phyloP scores from a whole-genome alignment of 2,888 invertebrate genomes.

The Bellardia bayeri region DNA sequence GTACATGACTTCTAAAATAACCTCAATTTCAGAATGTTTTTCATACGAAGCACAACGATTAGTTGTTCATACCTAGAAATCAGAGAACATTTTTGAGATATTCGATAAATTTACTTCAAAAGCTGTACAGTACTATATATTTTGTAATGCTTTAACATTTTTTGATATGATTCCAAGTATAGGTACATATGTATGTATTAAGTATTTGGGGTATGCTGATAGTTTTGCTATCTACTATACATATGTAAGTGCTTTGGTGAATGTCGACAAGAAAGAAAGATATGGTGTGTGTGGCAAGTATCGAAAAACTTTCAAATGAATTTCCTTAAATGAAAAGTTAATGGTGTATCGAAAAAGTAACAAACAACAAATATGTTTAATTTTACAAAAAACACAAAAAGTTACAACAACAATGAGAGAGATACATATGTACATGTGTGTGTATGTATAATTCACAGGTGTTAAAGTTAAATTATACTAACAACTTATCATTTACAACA shows the following conservation, averaged over 20 bases:
- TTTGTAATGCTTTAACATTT: too few relatives aligned
- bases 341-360: slow-evolving; percentile 5
- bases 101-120: too few relatives aligned
- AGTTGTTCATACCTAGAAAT: too few relatives aligned
- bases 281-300: slow-evolving; percentile 4
- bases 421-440: background rate
- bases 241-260: background rate
- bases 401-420: background rate
- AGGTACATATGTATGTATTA: background rate
- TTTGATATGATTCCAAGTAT: background rate
- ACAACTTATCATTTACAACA: too few relatives aligned
- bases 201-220: background rate
- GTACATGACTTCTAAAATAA: too few relatives aligned
- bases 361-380: background rate
- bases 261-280: background rate
- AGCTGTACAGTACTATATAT: too few relatives aligned
- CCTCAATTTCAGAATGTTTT: too few relatives aligned
- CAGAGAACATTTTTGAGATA: too few relatives aligned
- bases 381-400: background rate
- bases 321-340: slow-evolving; percentile 62
- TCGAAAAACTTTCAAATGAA: slow-evolving; percentile 59
- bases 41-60: too few relatives aligned
- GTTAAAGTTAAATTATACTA: background rate
- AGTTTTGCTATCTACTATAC: slow-evolving; percentile 1
- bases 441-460: background rate